phyloP scores from a whole-genome alignment of 2,113 vertebrate species.

The Elachura formosa region DNA sequence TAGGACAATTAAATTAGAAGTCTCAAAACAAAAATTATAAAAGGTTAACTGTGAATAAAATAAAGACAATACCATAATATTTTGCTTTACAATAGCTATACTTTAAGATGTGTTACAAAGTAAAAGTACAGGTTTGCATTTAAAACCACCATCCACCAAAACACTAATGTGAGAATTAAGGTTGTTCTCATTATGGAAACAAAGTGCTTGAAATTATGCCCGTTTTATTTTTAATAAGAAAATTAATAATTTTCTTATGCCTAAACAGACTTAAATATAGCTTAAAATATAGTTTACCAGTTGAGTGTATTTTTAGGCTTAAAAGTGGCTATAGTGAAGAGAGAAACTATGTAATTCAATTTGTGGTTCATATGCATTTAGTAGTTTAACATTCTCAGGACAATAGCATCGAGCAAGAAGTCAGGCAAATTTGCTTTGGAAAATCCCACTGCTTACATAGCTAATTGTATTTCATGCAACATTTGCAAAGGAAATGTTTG shows the following conservation, averaged over 20 bases:
- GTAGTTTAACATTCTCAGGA: background rate
- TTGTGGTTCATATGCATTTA: background rate
- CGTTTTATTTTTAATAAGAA: background rate
- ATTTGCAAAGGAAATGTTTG: background rate
- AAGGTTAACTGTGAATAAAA: background rate
- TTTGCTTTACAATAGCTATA: background rate
- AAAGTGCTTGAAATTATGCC: background rate
- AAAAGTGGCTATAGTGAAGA: background rate
- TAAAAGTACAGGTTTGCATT: background rate
- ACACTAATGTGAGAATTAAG: background rate
- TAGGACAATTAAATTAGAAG: background rate
- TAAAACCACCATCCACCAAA: background rate
- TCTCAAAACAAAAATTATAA: background rate
- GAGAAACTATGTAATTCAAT: background rate
- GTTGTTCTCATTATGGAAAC: background rate
- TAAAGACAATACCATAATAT: background rate
- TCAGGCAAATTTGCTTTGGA: background rate
- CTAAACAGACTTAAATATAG: background rate
- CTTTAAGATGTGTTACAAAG: background rate
- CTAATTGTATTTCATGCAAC: background rate
- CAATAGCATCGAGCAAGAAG: background rate
- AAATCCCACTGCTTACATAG: background rate
- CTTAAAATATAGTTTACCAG: background rate
- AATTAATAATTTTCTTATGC: background rate
- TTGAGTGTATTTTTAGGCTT: background rate